Evolutionary conservation across 2,888 invertebrate genomes (phyloP).

Genomic region (Orgyia antiqua): DNA sequence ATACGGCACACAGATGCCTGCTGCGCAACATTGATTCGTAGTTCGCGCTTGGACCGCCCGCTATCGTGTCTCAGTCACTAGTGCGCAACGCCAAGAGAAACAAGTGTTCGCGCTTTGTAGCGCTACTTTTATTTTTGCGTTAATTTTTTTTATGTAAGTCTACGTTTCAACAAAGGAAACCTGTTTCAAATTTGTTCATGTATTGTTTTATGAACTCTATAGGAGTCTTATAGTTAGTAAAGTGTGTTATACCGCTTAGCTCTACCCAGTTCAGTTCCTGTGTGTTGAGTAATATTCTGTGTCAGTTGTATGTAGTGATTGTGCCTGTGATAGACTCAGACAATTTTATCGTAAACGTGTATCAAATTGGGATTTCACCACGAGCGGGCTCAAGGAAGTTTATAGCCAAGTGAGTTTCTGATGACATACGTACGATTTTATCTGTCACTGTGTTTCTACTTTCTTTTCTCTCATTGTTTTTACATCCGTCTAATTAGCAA

Average conservation of each 20-base stretch:
- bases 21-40: constrained; percentile 73
- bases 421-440: constrained; percentile 13
- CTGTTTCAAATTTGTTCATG: constrained; percentile 47
- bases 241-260: constrained; percentile 47
- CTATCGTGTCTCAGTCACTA: constrained; percentile 69
- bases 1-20: constrained; percentile 48
- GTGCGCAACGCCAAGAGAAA: constrained; percentile 70
- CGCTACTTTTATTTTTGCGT: constrained; percentile 63
- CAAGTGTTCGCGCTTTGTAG: constrained; percentile 53
- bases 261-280: constrained; percentile 61
- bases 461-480: constrained; percentile 17
- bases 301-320: constrained; percentile 70
- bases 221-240: constrained; percentile 35
- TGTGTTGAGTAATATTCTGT: constrained; percentile 73
- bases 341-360: constrained; percentile 72
- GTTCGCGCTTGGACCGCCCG: constrained; percentile 44
- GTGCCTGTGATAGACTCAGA: constrained; percentile 71
- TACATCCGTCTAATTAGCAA: constrained; percentile 5
- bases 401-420: constrained; percentile 70
- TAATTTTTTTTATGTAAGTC: constrained; percentile 50
- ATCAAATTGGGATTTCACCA: constrained; percentile 74
- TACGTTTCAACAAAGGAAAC: constrained; percentile 53
- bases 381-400: constrained; percentile 76
- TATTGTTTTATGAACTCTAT: constrained; percentile 38
- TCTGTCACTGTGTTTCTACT: constrained; percentile 13